Conservation (phyloP, 2,113 vertebrate genomes). For the Coptodon rendalli region DNA sequence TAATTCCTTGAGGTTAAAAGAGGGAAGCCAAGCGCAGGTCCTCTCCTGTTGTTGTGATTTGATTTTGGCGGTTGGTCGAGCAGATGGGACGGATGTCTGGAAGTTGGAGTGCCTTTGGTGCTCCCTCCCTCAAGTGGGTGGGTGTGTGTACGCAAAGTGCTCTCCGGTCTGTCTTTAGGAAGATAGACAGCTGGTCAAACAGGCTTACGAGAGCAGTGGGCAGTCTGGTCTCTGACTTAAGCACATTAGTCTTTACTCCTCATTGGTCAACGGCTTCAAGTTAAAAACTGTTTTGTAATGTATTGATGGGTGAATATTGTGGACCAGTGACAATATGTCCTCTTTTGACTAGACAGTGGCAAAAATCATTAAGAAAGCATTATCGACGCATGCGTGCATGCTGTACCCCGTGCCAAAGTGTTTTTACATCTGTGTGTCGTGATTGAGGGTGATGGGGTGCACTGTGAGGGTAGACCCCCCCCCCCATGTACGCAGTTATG, state of each 20-base stretch:
- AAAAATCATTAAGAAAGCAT: background rate
- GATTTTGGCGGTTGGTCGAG: constrained; percentile 60
- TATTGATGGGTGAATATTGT: background rate
- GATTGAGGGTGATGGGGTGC: constrained; percentile 38
- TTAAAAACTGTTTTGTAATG: constrained; percentile 47
- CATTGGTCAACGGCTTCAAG: constrained; percentile 40
- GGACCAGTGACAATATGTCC: background rate
- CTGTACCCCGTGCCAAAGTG: background rate
- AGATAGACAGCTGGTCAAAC: constrained; percentile 74
- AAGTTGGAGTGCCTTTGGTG: constrained; percentile 31
- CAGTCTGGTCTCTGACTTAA: constrained; percentile 62
- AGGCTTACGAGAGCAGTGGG: constrained; percentile 67
- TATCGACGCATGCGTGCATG: background rate
- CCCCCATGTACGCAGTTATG: background rate
- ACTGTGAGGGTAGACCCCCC: constrained; percentile 3
- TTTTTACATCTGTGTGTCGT: constrained; percentile 3
- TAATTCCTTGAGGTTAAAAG: background rate
- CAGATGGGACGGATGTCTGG: constrained; percentile 42
- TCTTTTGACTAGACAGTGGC: background rate
- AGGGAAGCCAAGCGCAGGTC: constrained; percentile 11
- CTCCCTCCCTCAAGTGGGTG: constrained; percentile 43
- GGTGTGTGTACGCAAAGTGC: background rate
- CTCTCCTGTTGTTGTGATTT: constrained; percentile 40
- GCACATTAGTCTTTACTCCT: constrained; percentile 60
- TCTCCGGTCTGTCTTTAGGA: constrained; percentile 50